Evolutionary conservation across 1,140 invertebrate genomes (phyloP).

Genomic region (Brachionus paranguensis): DNA sequence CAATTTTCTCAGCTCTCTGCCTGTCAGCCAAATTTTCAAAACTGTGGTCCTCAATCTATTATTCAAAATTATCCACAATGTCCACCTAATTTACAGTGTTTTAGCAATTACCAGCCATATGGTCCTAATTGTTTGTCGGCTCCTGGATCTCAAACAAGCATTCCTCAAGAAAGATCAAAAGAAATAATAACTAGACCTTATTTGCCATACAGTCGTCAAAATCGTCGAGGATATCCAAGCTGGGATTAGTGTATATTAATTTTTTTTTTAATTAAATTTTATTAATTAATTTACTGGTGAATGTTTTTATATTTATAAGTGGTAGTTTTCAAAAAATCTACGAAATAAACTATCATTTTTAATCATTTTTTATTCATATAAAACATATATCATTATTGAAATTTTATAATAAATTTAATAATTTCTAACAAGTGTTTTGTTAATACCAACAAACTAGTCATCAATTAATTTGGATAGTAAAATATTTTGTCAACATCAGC

Average conservation of each 20-base stretch:
- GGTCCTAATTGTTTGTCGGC: not conserved
- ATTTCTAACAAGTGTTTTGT: too few relatives aligned
- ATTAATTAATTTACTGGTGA: not conserved
- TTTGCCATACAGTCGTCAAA: not conserved
- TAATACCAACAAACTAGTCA: too few relatives aligned
- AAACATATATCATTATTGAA: too few relatives aligned
- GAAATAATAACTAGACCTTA: not conserved
- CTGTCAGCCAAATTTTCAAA: not conserved
- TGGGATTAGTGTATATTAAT: not conserved
- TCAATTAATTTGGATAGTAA: too few relatives aligned
- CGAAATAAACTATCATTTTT: too few relatives aligned
- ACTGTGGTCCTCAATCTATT: not conserved
- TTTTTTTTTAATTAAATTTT: not conserved
- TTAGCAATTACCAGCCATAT: not conserved
- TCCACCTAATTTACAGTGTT: not conserved
- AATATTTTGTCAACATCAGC: too few relatives aligned
- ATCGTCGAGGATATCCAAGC: not conserved
- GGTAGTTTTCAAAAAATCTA: too few relatives aligned
- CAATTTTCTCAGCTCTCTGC: not conserved
- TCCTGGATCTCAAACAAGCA: not conserved
- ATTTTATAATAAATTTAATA: too few relatives aligned
- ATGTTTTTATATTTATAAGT: not conserved
- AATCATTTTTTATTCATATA: too few relatives aligned
- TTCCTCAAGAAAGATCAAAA: not conserved
- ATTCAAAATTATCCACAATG: not conserved